phyloP scores from a whole-genome alignment of 2,888 invertebrate species.

The Oxyteleia sp. region DNA sequence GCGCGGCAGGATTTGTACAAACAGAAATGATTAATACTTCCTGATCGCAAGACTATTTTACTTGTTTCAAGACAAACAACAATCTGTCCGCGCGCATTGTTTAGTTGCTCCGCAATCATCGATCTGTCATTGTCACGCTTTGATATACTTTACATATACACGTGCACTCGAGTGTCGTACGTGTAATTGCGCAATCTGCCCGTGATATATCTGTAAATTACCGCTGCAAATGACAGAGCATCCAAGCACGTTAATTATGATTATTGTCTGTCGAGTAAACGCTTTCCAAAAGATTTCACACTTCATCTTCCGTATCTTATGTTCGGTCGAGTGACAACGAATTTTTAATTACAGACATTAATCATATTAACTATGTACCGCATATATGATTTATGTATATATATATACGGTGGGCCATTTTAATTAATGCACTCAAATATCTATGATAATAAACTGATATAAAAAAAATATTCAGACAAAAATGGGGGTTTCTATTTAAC shows the following conservation, averaged over 20 bases:
- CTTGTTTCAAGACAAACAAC: slow-evolving; percentile 67
- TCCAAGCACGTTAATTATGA: slow-evolving; percentile 64
- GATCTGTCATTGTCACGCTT: slow-evolving; percentile 70
- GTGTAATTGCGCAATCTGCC: slow-evolving; percentile 69
- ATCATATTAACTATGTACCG: too few relatives aligned
- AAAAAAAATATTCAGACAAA: too few relatives aligned
- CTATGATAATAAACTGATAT: too few relatives aligned
- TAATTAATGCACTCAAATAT: too few relatives aligned
- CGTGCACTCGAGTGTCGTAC: slow-evolving; percentile 42
- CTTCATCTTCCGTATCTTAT: slow-evolving; percentile 1
- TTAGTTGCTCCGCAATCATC: slow-evolving; percentile 63
- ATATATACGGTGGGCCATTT: too few relatives aligned
- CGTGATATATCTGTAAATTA: slow-evolving; percentile 67
- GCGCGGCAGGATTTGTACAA: slow-evolving; percentile 23
- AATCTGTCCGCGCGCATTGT: slow-evolving; percentile 49
- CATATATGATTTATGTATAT: too few relatives aligned
- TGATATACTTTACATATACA: slow-evolving; percentile 70
- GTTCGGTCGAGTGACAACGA: neutral
- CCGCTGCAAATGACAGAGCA: slow-evolving; percentile 61
- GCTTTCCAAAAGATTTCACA: slow-evolving; percentile 43
- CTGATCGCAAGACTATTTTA: slow-evolving; percentile 58
- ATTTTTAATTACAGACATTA: too few relatives aligned
- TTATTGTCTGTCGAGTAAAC: slow-evolving; percentile 47
- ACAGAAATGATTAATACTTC: slow-evolving; percentile 69
- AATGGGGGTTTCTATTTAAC: too few relatives aligned